A percentile compares a stretch with the other conserved stretches of the same genome.
Conservation (phyloP, 2,113 vertebrate species). For the Megaleporinus macrocephalus region DNA sequence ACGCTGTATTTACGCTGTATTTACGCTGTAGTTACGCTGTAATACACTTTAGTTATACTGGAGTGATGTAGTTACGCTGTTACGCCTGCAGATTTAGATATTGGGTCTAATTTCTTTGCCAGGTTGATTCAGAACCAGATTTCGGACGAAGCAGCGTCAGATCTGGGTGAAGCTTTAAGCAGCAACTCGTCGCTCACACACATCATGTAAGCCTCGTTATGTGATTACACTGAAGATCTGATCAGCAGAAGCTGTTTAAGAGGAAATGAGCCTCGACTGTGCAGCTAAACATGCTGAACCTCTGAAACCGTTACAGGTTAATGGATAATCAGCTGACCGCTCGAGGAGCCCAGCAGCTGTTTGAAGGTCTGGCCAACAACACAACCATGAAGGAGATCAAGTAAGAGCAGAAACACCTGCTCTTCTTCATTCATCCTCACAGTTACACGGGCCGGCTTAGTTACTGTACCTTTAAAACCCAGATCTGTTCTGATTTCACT, state of each 20-base stretch:
- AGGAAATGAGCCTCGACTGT: too few relatives aligned
- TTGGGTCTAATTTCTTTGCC: slow-evolving; percentile 34
- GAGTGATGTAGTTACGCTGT: too few relatives aligned
- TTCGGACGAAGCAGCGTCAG: slow-evolving; percentile 67
- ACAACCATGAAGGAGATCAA: slow-evolving; percentile 73
- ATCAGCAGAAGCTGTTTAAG: too few relatives aligned
- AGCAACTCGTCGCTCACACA: slow-evolving; percentile 67
- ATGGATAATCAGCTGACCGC: slow-evolving; percentile 71
- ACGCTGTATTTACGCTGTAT: too few relatives aligned
- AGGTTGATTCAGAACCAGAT: slow-evolving; percentile 78
- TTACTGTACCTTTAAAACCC: too few relatives aligned
- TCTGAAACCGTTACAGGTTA: slow-evolving; percentile 65
- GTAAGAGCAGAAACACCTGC: slow-evolving; percentile 60
- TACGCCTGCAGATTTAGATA: neutral
- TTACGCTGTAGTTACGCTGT: too few relatives aligned
- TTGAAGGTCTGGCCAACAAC: slow-evolving; percentile 68
- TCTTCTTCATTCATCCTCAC: too few relatives aligned
- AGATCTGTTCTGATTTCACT: too few relatives aligned
- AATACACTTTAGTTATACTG: too few relatives aligned
- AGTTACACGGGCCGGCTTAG: too few relatives aligned
- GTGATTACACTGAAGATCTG: too few relatives aligned
- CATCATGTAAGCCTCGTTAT: slow-evolving; percentile 66
- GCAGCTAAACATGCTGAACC: neutral
- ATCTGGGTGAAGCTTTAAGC: slow-evolving; percentile 63
- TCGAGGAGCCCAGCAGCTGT: slow-evolving; percentile 59